Evolutionary conservation across 2,888 invertebrate genomes (phyloP), one percentile per base, ranked within the genome.

Genomic region (Parnassius smintheus): DNA sequence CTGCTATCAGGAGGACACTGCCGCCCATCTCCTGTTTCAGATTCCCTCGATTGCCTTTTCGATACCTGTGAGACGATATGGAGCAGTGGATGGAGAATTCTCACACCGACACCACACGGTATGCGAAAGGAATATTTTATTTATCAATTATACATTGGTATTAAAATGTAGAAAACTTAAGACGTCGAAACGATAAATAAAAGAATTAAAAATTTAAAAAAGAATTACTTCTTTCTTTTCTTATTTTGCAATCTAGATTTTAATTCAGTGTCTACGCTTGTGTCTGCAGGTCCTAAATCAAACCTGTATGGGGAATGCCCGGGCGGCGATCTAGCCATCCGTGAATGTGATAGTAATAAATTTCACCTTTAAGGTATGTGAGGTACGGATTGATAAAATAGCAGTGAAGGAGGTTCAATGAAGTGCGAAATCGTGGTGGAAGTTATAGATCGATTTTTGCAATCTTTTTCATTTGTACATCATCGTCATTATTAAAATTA

Each of bases 281-380:
- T 42, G 54, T 54, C 45, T 56, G 46, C 22, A 10, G 18, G 44
- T 13, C 65, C 73, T 86, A 85, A 85, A 86, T 86, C 85, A 86
- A 81, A 85, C 83, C 81, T 46, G 11, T 3, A 46, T 82, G 83
- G 79, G 80, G 76, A 75, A 78, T 77, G 78, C 75, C 80, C 77
- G 76, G 77, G 66, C 73, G 71, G 73, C 61, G 69, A 67, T 66
- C 72, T 73, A 80, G 71, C 81, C 76, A 70, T 66, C 76, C 75
- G 83, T 77, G 78, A 80, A 82, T 77, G 71, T 75, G 84, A 86
- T 86, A 83, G 83, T 83, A 80, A 85, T 85, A 83, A 81, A 85
- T 82, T 67, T 75, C 73, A 73, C 68, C 68, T 67, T 66, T 66
- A 62, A 61, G 56, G 56, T 62, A 57, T 46, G 46, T 52, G 48